phyloP scores from a whole-genome alignment of 2,113 vertebrate genomes.

The Proteles cristata region DNA sequence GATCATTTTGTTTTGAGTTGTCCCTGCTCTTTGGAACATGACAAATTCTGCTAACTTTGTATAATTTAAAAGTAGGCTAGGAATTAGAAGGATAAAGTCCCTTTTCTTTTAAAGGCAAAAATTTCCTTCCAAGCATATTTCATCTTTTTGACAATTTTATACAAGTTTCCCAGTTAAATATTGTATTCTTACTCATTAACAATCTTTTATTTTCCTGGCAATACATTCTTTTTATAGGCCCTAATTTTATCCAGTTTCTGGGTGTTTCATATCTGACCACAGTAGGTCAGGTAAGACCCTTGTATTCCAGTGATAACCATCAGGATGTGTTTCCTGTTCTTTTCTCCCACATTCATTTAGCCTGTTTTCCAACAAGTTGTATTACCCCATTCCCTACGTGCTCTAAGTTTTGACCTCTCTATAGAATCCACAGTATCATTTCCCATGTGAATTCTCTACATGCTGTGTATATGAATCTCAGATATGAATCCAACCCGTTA shows the following conservation, averaged over 20 bases:
- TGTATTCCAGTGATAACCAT: neutral
- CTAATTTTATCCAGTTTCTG: neutral
- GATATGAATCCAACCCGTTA: neutral
- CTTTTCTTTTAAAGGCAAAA: neutral
- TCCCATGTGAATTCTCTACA: neutral
- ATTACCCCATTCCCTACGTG: neutral
- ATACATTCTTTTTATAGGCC: neutral
- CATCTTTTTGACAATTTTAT: neutral
- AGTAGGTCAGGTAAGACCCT: neutral
- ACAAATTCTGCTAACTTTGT: neutral
- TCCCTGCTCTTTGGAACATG: neutral
- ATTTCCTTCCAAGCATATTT: neutral
- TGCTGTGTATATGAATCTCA: neutral
- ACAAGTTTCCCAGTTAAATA: neutral
- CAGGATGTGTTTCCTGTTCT: neutral
- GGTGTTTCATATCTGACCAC: neutral
- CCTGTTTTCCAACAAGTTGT: neutral
- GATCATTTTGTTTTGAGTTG: neutral
- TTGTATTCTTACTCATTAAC: neutral
- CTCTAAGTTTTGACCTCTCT: neutral
- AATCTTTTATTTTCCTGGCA: neutral
- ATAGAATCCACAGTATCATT: neutral
- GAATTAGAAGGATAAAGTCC: neutral
- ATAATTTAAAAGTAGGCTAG: slow-evolving; percentile 1
- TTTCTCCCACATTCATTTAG: neutral